A percentile compares a stretch with the other conserved stretches of the same genome.
Conservation (phyloP, 2,797 vertebrate species). For the Chrysocyon brachyurus region DNA sequence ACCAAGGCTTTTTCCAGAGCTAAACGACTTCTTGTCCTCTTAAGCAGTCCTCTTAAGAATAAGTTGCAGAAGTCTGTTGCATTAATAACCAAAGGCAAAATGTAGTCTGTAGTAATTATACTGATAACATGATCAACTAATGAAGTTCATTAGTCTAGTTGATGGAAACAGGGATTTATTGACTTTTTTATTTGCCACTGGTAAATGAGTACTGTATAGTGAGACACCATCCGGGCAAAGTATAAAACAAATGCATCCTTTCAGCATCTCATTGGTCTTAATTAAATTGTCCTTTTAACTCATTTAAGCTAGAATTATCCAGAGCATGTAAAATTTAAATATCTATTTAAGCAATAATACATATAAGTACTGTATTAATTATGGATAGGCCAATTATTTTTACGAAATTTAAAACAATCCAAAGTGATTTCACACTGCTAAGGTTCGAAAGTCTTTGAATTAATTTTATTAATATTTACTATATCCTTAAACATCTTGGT, state of each 20-base stretch:
- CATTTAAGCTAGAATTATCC: slow-evolving; percentile 82
- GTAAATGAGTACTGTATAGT: slow-evolving; percentile 68
- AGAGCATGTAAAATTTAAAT: slow-evolving; percentile 72
- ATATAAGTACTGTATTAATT: slow-evolving; percentile 69
- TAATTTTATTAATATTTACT: slow-evolving; percentile 62
- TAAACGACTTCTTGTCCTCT: slow-evolving; percentile 45
- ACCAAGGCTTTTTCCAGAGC: slow-evolving; percentile 39
- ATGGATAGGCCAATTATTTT: slow-evolving; percentile 57
- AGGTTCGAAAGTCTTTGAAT: slow-evolving; percentile 51
- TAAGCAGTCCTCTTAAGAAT: slow-evolving; percentile 39
- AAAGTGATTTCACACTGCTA: slow-evolving; percentile 45
- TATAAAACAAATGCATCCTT: slow-evolving; percentile 67
- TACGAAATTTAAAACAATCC: slow-evolving; percentile 61
- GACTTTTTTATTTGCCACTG: slow-evolving; percentile 78
- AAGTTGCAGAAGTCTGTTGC: slow-evolving; percentile 58
- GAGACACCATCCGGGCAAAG: slow-evolving; percentile 27
- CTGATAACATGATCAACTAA: slow-evolving; percentile 79
- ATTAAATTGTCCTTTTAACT: slow-evolving; percentile 83
- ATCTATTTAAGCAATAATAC: slow-evolving; percentile 75
- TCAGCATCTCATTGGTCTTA: slow-evolving; percentile 69
- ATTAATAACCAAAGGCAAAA: slow-evolving; percentile 83
- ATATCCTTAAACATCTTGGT: not conserved
- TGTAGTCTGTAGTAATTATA: slow-evolving; percentile 79
- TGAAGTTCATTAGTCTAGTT: slow-evolving; percentile 74
- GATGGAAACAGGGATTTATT: slow-evolving; percentile 78